Percentiles rank a stretch among this genome's conserved stretches.
phyloP scores from a whole-genome alignment of 2,113 vertebrate species.

The Eira barbara region DNA sequence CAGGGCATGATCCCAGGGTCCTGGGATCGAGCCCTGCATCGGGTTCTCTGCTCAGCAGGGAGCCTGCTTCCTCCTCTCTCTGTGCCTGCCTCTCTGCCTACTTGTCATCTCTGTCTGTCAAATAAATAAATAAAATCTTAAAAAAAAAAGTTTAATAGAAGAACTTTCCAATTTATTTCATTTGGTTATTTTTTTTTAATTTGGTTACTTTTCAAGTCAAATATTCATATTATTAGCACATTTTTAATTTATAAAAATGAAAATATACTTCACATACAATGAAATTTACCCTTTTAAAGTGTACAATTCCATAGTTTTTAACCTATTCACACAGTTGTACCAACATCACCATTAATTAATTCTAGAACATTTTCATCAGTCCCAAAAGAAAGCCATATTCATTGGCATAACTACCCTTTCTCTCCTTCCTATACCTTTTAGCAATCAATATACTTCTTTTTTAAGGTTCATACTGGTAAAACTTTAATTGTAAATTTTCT shows the following conservation, averaged over 20 bases:
- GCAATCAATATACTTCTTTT: neutral
- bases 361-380: neutral
- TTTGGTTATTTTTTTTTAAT: neutral
- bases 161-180: neutral
- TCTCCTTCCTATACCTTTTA: neutral
- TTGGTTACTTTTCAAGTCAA: neutral
- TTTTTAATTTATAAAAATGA: neutral
- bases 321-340: neutral
- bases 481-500: neutral
- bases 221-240: neutral
- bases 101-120: too few species aligned
- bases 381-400: rapidly evolving
- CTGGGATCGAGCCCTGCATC: too few species aligned
- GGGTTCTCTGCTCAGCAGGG: too few species aligned
- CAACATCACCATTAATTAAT: neutral
- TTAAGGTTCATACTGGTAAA: neutral
- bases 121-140: too few species aligned
- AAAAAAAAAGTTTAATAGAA: neutral
- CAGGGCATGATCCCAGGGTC: too few species aligned
- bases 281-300: neutral
- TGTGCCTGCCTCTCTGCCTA: too few species aligned
- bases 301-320: neutral
- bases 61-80: too few species aligned
- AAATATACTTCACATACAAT: neutral
- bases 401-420: too few species aligned